Percentiles rank a stretch among this genome's conserved stretches.
phyloP scores from a whole-genome alignment of 2,797 vertebrate genomes.

The Taeniopygia guttata region DNA sequence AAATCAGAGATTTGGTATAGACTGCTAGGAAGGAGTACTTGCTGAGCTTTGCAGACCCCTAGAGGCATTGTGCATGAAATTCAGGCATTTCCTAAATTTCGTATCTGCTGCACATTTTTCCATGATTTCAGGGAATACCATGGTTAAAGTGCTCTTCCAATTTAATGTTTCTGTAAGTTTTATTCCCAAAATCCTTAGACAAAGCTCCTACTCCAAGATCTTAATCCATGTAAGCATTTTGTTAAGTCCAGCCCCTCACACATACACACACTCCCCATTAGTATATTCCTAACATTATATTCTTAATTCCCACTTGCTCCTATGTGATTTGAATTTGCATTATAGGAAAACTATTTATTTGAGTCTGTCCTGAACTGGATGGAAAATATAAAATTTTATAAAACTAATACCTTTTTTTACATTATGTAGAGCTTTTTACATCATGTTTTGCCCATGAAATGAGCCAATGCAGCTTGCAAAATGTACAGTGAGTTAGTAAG shows the following conservation, averaged over 20 bases:
- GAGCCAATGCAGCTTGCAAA: background rate
- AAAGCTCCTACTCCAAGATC: background rate
- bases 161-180: background rate
- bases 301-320: background rate
- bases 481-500: background rate
- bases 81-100: background rate
- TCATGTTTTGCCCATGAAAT: background rate
- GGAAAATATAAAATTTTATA: background rate
- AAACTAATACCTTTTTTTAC: background rate
- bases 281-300: background rate
- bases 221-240: background rate
- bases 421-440: background rate
- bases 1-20: background rate
- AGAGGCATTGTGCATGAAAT: background rate
- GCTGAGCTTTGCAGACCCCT: background rate
- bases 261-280: background rate
- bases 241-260: background rate
- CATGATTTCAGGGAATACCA: background rate
- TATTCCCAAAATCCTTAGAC: background rate
- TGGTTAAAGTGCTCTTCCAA: background rate
- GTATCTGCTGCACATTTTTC: background rate
- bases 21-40: background rate
- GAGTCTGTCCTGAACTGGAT: background rate
- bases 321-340: background rate
- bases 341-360: background rate